Evolutionary conservation across 2,113 vertebrate species (phyloP).

Genomic region (Ranitomeya imitator): DNA sequence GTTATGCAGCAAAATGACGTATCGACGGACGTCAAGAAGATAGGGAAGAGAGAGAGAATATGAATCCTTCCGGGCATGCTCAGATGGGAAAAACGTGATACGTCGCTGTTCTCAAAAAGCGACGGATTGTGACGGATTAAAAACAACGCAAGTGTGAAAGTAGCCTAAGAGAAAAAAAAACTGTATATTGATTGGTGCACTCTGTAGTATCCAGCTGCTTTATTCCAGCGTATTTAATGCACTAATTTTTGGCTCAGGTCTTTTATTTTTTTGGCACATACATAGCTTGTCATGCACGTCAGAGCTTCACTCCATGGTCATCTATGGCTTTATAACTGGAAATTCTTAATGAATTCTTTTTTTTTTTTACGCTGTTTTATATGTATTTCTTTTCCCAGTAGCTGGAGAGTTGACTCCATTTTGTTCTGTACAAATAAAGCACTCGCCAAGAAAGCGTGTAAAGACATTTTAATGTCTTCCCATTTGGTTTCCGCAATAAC

Average conservation of each 20-base stretch:
- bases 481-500: not conserved
- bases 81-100: no score
- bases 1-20: no score
- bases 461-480: not conserved
- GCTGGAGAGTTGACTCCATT: not conserved
- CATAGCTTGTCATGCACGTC: not conserved
- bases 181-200: not conserved
- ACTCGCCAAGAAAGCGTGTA: not conserved
- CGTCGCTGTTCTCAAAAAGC: no score
- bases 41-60: no score
- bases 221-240: conserved; percentile 1
- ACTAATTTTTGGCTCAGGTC: conserved; percentile 6
- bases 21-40: no score
- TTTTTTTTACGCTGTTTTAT: not conserved
- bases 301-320: not conserved
- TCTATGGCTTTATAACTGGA: not conserved
- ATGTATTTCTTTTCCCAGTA: not conserved
- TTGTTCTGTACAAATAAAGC: not conserved
- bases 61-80: no score
- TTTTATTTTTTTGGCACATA: not conserved
- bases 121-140: no score
- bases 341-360: not conserved
- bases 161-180: not conserved
- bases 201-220: not conserved
- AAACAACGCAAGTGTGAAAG: no score